These are phyloP conservation scores for Zeugodacus cucurbitae DNA, from an alignment of 1,140 invertebrate species.

Conservation along the genomic window DNA sequence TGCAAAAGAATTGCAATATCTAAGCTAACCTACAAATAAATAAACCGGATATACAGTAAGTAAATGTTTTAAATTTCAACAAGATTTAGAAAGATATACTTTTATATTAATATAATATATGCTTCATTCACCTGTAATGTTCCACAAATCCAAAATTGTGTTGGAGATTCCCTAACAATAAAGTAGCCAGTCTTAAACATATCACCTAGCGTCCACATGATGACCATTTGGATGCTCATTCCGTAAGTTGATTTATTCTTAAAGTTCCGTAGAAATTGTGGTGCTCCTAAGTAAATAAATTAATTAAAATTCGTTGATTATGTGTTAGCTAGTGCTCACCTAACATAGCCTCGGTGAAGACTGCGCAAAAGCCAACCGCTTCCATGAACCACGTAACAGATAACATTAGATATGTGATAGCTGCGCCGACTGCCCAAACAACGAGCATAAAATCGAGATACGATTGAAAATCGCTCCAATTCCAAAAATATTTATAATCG, in stretches of 20 bases:
- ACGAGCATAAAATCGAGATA: constrained; percentile 93
- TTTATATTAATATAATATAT: too few species aligned
- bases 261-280: constrained; percentile 87
- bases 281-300: constrained; percentile 71
- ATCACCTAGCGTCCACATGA: constrained; percentile 96
- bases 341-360: constrained; percentile 96
- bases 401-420: constrained; percentile 89
- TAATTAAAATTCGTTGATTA: background rate
- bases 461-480: constrained; percentile 98
- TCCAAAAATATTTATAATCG: constrained; percentile 94
- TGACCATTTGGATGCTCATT: constrained; percentile 89
- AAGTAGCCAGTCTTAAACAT: constrained; percentile 98
- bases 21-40: constrained; percentile 59
- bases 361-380: constrained; percentile 89
- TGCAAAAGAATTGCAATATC: constrained; percentile 69
- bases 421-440: constrained; percentile 83
- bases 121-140: constrained; percentile 82
- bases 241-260: constrained; percentile 81
- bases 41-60: background rate
- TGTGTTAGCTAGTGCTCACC: constrained; percentile 68
- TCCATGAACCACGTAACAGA: constrained; percentile 87
- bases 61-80: too few species aligned
- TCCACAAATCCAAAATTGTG: constrained; percentile 97
- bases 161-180: constrained; percentile 85
- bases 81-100: too few species aligned